Conservation (phyloP, 2,797 vertebrate genomes). For the Zonotrichia albicollis region DNA sequence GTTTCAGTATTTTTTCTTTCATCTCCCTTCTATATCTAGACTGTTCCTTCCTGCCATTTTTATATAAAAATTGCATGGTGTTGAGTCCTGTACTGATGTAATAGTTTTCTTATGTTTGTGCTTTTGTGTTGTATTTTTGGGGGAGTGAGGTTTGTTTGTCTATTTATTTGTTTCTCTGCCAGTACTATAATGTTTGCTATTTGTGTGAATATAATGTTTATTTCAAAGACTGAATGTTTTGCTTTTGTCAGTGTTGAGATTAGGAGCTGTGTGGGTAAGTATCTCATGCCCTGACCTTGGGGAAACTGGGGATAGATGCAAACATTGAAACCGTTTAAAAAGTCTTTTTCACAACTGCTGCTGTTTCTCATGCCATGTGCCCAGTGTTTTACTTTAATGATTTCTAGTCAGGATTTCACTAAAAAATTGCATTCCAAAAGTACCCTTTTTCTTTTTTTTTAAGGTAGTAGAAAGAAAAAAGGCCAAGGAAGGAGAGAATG, state of each 20-base stretch:
- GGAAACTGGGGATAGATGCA: accelerated
- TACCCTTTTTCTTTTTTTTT: not conserved
- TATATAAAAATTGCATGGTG: not conserved
- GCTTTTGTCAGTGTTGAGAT: accelerated
- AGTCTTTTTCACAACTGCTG: not conserved
- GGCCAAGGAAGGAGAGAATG: not conserved
- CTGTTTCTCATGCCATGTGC: not conserved
- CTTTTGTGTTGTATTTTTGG: not conserved
- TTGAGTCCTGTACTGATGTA: not conserved
- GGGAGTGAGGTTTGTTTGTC: not conserved
- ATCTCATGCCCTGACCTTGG: not conserved
- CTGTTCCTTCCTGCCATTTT: not conserved
- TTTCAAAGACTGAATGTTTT: not conserved
- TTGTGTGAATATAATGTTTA: not conserved
- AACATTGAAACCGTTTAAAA: not conserved
- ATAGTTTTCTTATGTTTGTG: not conserved
- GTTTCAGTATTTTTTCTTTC: not conserved
- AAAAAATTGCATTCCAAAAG: not conserved
- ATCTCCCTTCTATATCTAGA: not conserved
- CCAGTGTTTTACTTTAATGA: not conserved
- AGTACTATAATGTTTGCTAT: not conserved
- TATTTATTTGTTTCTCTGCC: not conserved
- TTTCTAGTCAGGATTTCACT: not conserved
- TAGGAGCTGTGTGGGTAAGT: not conserved
- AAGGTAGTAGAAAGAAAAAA: conserved; percentile 11